Base-by-base conservation (phyloP, 2,888 invertebrate species). In the Chaitophorus viminalis region DNA sequence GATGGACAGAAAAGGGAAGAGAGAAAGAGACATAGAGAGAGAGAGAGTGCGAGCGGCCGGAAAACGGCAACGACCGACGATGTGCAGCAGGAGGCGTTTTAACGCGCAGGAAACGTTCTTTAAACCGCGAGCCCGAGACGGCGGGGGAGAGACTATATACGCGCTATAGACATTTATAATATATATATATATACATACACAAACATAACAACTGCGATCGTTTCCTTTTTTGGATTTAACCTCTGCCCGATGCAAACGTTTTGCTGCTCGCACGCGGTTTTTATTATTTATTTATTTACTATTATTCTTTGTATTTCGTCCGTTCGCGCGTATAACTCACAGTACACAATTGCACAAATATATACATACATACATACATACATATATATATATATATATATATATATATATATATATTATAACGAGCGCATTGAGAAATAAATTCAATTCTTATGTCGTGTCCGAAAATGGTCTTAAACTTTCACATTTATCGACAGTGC, bases 401-500 rank as follows among this genome's bases (percentile, higher is more conserved):
- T 70, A n/a, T 14, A 60, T 25, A 21, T 21, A 25, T 60, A 60
- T 21, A 25, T 60, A 25, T 39, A 29, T n/a, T 18, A 31, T 52
- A 54, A 52, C 60, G 60, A 29, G 14, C 29, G 46, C 75, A 60
- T 60, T 29, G 75, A 75, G 60, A 75, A 83, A 75, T 60, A 60
- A 83, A 60, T 75, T 29, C 60, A 25, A 65, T 52, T 39, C 33
- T 21, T 31, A 21, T 29, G 82, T 72, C 74, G 83, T 39, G 72
- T 78, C 86, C 79, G 86, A 86, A 86, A 86, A 86, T 79, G 86
- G 86, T 78, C 78, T 78, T 68, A 77, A 36, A 86, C 86, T 86
- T 86, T 86, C 86, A 86, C 86, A 78, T 86, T 72, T 65, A 65
- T 8, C 11, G 36, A 33, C n/a, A 6, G 36, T n/a, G 60, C 79